Evolutionary conservation across 92 coral and sea anemone species (phyloP).

Genomic region (Porites divaricata): DNA sequence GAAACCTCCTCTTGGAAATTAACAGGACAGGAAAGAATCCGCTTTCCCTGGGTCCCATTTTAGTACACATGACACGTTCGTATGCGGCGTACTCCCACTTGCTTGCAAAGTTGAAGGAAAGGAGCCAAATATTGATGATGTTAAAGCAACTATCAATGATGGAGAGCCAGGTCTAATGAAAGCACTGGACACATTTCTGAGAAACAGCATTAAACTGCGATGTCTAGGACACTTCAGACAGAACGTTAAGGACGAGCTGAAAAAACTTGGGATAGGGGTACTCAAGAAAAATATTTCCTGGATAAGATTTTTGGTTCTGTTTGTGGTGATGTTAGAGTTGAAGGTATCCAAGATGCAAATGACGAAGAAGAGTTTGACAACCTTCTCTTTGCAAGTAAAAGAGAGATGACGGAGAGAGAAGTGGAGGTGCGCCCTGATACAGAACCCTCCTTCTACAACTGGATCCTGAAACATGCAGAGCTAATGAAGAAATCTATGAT

Average conservation of each 20-base stretch:
- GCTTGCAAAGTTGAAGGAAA: too few relatives aligned
- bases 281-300: slow-evolving; percentile 43
- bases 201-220: slow-evolving; percentile 43
- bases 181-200: slow-evolving; percentile 33
- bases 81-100: too few relatives aligned
- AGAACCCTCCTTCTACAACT: slow-evolving; percentile 43
- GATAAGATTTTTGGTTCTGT: slow-evolving; percentile 48
- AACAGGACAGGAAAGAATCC: too few relatives aligned
- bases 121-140: slow-evolving; percentile 53
- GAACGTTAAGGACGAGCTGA: slow-evolving; percentile 40
- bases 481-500: slow-evolving; percentile 54
- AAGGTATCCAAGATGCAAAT: slow-evolving; percentile 63
- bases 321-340: slow-evolving; percentile 45
- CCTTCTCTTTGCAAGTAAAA: slow-evolving; percentile 41
- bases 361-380: slow-evolving; percentile 42
- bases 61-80: too few relatives aligned
- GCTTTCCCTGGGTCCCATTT: too few relatives aligned
- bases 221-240: slow-evolving; percentile 51
- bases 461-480: slow-evolving; percentile 36
- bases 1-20: too few relatives aligned
- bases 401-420: slow-evolving; percentile 52
- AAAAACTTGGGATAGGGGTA: slow-evolving; percentile 35
- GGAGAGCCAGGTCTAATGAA: slow-evolving; percentile 52
- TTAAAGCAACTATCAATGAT: slow-evolving; percentile 41
- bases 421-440: slow-evolving; percentile 18